These are phyloP conservation scores for Cistogaster globosa DNA, from an alignment of 2,888 invertebrate species.

Conservation along the genomic window DNA sequence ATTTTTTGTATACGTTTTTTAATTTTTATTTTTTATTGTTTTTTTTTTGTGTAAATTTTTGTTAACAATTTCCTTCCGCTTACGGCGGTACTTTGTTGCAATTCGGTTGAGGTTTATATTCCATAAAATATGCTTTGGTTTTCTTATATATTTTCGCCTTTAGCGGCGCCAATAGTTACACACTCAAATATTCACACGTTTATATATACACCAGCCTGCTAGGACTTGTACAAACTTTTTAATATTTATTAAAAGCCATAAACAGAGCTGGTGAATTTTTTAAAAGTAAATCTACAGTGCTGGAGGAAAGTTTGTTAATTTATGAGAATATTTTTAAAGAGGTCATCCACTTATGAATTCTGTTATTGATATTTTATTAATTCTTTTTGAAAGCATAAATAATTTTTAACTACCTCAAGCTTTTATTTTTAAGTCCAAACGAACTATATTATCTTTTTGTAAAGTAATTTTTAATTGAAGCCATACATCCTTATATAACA, in stretches of 20 bases:
- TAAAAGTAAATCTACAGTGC: slow-evolving; percentile 30
- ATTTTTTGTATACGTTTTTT: slow-evolving; percentile 5
- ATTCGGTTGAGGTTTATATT: slow-evolving; percentile 48
- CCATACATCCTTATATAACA: no score
- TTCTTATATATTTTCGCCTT: slow-evolving; percentile 21
- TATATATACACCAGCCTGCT: neutral
- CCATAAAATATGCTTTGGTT: slow-evolving; percentile 53
- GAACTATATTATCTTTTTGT: no score
- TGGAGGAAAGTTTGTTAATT: neutral
- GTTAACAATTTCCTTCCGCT: slow-evolving; percentile 67
- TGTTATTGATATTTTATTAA: no score
- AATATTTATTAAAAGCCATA: slow-evolving; percentile 63
- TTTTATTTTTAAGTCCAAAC: no score
- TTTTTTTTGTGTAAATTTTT: slow-evolving; percentile 22
- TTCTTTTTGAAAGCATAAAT: no score
- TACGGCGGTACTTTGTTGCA: slow-evolving; percentile 44
- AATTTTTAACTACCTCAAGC: no score
- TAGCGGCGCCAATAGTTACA: slow-evolving; percentile 49
- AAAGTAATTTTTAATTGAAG: no score
- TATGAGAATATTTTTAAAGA: no score
- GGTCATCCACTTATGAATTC: no score
- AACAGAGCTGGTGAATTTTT: slow-evolving; percentile 39
- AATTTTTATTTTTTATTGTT: slow-evolving; percentile 11
- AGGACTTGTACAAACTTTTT: slow-evolving; percentile 43
- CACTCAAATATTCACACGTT: slow-evolving; percentile 26